A percentile compares a stretch with the other conserved stretches of the same genome.
Conservation (phyloP, 1,140 invertebrate species). For the Heliconius congener region DNA sequence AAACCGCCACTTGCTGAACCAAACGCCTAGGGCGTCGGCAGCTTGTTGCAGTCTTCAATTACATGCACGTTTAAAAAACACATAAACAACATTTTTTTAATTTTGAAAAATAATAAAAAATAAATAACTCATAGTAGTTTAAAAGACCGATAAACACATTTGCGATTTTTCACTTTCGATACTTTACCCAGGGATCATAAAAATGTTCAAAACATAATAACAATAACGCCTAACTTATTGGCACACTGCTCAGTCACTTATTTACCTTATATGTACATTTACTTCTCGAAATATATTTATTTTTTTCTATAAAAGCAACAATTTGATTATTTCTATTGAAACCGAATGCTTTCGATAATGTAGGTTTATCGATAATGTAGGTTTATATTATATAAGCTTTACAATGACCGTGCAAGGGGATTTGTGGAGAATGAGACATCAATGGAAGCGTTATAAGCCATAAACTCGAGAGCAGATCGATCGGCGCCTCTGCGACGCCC, state of each 20-base stretch:
- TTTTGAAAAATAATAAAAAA: no score
- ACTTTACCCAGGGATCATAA: neutral
- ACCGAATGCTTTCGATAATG: neutral
- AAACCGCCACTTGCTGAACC: no score
- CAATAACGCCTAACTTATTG: neutral
- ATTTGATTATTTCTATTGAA: neutral
- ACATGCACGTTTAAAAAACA: no score
- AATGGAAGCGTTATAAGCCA: constrained; percentile 61
- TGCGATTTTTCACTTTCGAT: no score
- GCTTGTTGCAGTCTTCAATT: no score
- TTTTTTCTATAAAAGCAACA: neutral
- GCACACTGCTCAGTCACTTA: neutral
- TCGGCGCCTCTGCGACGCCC: constrained; percentile 62
- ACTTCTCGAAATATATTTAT: no score
- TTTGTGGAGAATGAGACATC: constrained; percentile 36
- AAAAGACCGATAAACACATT: no score
- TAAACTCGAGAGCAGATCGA: constrained; percentile 64
- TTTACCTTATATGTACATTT: no score
- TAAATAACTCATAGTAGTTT: no score
- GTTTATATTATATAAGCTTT: neutral
- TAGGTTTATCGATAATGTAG: no score
- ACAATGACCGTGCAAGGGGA: neutral
- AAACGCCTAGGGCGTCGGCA: no score
- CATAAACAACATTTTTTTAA: no score
- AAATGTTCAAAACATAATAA: neutral